Percentiles rank a stretch among this genome's conserved stretches.
phyloP scores from a whole-genome alignment of 2,113 vertebrate species.

The Podilymbus podiceps region DNA sequence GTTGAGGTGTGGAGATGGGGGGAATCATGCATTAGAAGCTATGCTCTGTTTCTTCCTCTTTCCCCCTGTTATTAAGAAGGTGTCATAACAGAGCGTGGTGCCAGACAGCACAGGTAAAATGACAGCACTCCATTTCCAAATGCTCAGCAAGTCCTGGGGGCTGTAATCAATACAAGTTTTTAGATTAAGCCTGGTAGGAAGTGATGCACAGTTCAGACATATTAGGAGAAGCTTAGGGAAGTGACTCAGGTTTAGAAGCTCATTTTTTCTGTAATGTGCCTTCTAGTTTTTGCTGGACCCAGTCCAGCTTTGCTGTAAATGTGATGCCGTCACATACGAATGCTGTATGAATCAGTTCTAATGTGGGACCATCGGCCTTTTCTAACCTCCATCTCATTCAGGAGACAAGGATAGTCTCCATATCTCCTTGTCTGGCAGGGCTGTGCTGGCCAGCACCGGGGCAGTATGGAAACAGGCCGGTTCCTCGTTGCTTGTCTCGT shows the following conservation, averaged over 20 bases:
- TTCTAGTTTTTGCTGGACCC: background rate
- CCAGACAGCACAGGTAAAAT: background rate
- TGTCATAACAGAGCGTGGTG: background rate
- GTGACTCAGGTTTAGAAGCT: background rate
- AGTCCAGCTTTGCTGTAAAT: background rate
- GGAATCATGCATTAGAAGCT: background rate
- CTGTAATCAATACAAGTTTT: constrained; percentile 8
- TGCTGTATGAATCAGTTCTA: background rate
- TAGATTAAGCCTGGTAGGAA: background rate
- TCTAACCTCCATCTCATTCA: background rate
- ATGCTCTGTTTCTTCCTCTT: background rate
- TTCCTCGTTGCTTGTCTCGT: background rate
- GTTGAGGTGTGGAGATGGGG: background rate
- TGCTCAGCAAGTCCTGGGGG: background rate
- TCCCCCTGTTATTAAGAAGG: background rate
- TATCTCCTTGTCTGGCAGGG: background rate
- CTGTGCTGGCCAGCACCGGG: background rate
- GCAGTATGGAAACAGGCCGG: background rate
- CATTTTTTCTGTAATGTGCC: background rate
- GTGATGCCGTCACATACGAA: background rate
- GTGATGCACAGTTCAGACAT: background rate
- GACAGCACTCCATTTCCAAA: background rate
- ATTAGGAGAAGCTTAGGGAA: background rate
- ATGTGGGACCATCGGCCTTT: background rate
- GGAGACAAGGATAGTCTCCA: background rate